Base-by-base conservation (phyloP, 2,113 vertebrate species). In the Odocoileus hemionus region DNA sequence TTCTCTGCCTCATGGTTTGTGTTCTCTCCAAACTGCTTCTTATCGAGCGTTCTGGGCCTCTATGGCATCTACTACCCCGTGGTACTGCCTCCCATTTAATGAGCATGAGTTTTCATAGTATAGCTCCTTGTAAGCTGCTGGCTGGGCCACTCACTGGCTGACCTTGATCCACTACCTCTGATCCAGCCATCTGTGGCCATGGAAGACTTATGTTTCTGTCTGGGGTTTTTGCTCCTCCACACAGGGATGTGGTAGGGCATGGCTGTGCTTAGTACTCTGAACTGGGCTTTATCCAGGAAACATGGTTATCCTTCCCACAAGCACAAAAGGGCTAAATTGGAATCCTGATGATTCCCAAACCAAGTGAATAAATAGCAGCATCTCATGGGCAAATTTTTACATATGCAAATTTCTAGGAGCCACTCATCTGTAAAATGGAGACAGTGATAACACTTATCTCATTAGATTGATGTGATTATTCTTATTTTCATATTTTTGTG, bases 261-360 rank as follows among this genome's bases (percentile, higher is more conserved):
- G 33, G 3, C 26, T 28, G 6, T 85, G 47, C 57, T 79, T 50
- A 67, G 39, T 23, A 33, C 12, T 14, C 78, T 43, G 64, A 84
- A 50, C 78, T 92, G 84, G 78, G 50, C 79, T 97, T 85, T 97
- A 78, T 93, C 57, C n/a, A 67, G 39, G 28, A 80, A 93, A 89
- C 50, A 16, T 39, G 4, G 6, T n/a, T 64, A 64, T 93, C 30
- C 7, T 85, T 90, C 43, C 64, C 30, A 61, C 16, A 43, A 54
- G 45, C 17, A 83, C n/a, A n/a, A 57, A 82, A 30, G 52, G 36
- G 23, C 67, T 86, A 57, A 61, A 43, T 82, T 74, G 45, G 87
- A 85, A 88, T 97, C 92, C 84, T 5, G 47, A 10, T 43, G 50
- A 94, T 47, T 64, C 57, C 64, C 16, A 47, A 82, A 60, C 12